Conservation (phyloP, 2,113 vertebrate species). For the Neodontobutis hainanensis region DNA sequence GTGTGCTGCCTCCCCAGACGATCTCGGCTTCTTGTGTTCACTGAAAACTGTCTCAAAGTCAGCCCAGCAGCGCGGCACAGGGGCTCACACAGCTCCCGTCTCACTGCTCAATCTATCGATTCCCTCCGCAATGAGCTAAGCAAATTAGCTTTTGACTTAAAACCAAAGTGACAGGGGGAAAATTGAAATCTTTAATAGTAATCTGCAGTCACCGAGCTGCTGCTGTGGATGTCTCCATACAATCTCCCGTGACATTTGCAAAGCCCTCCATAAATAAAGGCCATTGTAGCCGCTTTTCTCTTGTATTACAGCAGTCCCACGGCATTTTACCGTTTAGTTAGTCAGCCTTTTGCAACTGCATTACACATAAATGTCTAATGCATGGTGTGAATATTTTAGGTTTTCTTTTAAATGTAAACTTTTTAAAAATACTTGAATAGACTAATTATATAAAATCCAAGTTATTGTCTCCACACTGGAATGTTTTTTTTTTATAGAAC, state of each 20-base stretch:
- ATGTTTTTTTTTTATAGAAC: too few species aligned
- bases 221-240: conserved; percentile 44
- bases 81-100: conserved; percentile 7
- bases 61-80: background rate
- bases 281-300: background rate
- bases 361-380: too few species aligned
- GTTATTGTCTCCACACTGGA: too few species aligned
- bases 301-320: too few species aligned
- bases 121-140: conserved; percentile 55
- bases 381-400: too few species aligned
- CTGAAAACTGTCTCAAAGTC: conserved; percentile 41
- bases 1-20: conserved; percentile 20
- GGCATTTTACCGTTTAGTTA: too few species aligned
- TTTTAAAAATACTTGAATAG: too few species aligned
- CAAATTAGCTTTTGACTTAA: conserved; percentile 75
- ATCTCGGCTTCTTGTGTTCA: conserved; percentile 2
- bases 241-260: conserved; percentile 31
- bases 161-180: conserved; percentile 66
- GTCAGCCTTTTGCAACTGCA: too few species aligned
- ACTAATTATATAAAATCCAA: too few species aligned
- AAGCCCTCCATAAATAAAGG: background rate
- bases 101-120: conserved; percentile 66
- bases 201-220: conserved; percentile 50
- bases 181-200: conserved; percentile 70
- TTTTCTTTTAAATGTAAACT: too few species aligned